Conservation (phyloP, 1,140 invertebrate genomes). For the Potamilus streckersoni region DNA sequence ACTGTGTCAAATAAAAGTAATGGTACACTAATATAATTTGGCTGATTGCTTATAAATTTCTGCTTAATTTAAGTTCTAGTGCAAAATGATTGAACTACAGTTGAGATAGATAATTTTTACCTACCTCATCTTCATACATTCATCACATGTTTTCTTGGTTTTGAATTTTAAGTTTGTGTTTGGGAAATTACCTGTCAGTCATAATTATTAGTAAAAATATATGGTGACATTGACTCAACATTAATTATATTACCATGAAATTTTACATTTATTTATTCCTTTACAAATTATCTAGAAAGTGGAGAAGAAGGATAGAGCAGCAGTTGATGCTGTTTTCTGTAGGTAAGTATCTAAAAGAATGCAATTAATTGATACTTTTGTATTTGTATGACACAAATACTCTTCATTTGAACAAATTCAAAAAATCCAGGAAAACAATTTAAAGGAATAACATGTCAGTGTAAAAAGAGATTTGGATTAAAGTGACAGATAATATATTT, state of each 20-base stretch:
- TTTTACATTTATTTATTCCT: background rate
- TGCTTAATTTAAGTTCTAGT: no score
- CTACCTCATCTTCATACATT: no score
- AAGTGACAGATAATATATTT: background rate
- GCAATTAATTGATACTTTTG: background rate
- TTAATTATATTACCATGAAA: background rate
- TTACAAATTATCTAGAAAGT: slow-evolving; percentile 42
- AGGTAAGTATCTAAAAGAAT: slow-evolving; percentile 47
- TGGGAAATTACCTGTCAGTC: background rate
- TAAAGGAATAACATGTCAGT: background rate
- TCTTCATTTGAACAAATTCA: background rate
- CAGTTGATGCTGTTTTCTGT: slow-evolving; percentile 87
- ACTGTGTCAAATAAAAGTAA: background rate
- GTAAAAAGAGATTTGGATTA: background rate
- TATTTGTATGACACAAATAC: background rate
- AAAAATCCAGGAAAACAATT: background rate
- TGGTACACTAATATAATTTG: no score
- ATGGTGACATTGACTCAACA: background rate
- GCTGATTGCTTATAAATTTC: no score
- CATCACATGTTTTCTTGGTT: no score
- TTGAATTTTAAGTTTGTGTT: background rate
- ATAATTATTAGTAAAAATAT: background rate
- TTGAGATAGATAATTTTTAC: no score
- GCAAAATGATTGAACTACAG: no score
- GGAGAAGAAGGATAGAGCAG: slow-evolving; percentile 77